phyloP scores from a whole-genome alignment of 2,113 vertebrate species.

The Melozone crissalis region DNA sequence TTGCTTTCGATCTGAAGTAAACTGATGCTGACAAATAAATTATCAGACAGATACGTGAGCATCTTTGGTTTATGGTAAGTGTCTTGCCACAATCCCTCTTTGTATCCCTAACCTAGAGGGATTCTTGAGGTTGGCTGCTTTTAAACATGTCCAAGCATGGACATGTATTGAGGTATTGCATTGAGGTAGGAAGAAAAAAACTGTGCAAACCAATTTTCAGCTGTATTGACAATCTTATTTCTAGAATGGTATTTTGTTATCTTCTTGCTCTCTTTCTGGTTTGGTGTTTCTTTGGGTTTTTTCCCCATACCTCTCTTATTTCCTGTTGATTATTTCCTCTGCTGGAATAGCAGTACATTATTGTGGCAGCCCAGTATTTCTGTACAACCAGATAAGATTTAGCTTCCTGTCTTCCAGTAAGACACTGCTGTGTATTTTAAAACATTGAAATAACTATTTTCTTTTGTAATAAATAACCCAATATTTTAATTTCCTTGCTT shows the following conservation, averaged over 20 bases:
- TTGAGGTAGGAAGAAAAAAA: too few relatives aligned
- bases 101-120: not conserved
- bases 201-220: not conserved
- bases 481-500: not conserved
- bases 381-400: not conserved
- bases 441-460: not conserved
- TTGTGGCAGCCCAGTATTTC: not conserved
- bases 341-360: not conserved
- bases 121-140: not conserved
- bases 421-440: not conserved
- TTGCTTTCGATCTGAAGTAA: not conserved
- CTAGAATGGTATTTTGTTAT: not conserved
- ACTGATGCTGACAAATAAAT: not conserved
- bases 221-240: not conserved
- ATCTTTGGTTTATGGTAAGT: not conserved
- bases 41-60: not conserved
- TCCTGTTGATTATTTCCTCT: not conserved
- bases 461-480: not conserved
- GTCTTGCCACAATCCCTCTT: not conserved
- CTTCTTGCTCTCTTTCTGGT: not conserved
- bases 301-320: not conserved
- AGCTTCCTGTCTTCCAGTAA: not conserved
- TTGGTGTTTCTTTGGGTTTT: not conserved
- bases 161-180: not conserved
- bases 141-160: not conserved